Conservation (phyloP, 2,113 vertebrate genomes). For the Phycodurus eques region DNA sequence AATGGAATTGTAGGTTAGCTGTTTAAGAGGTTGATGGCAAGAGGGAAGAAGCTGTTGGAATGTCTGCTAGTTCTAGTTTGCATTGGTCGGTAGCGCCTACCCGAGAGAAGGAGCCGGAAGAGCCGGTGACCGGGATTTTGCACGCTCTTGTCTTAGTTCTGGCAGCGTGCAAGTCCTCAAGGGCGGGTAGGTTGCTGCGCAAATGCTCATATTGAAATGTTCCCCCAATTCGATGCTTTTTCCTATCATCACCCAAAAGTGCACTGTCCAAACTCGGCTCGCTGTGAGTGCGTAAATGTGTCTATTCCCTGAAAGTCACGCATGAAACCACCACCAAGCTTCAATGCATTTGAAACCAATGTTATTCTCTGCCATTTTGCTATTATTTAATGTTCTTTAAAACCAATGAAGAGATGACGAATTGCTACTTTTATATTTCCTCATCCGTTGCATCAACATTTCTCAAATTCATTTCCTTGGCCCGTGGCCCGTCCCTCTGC, state of each 20-base stretch:
- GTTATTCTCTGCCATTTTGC: slow-evolving; percentile 4
- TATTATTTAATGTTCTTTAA: slow-evolving; percentile 29
- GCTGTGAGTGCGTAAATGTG: background rate
- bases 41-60: no score
- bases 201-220: slow-evolving; percentile 25
- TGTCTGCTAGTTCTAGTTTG: no score
- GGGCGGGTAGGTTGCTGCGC: no score
- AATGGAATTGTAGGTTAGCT: no score
- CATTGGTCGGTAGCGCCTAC: no score
- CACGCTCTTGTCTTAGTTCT: no score
- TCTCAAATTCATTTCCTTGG: background rate
- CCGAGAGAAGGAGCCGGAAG: no score
- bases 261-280: slow-evolving; percentile 1
- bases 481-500: background rate
- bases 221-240: slow-evolving; percentile 9
- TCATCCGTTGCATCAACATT: background rate
- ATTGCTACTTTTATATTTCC: background rate
- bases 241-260: background rate
- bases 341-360: slow-evolving; percentile 22
- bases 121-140: no score
- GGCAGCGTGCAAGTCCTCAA: no score
- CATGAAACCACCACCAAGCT: background rate
- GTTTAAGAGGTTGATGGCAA: no score
- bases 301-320: background rate
- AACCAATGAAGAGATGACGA: background rate